Conservation (phyloP, 2,113 vertebrate genomes). For the Podarcis muralis region DNA sequence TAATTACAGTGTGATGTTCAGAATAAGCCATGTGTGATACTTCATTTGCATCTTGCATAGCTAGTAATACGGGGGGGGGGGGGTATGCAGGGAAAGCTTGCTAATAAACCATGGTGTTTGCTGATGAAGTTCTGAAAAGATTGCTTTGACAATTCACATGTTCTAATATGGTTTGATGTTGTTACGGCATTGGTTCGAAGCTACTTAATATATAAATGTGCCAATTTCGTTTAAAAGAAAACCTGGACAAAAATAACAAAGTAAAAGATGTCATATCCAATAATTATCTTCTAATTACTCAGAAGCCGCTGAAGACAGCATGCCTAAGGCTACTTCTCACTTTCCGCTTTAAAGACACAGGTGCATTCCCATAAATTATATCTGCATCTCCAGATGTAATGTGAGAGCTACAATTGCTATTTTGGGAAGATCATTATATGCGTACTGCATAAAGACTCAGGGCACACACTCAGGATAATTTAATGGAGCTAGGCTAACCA, state of each 20-base stretch:
- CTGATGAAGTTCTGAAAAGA: background rate
- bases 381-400: background rate
- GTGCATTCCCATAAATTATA: constrained; percentile 13
- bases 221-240: background rate
- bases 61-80: background rate
- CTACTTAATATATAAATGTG: background rate
- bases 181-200: background rate
- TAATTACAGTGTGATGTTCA: constrained; percentile 37
- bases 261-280: background rate
- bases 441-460: background rate
- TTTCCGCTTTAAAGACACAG: background rate
- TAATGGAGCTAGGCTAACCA: background rate
- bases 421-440: constrained; percentile 9
- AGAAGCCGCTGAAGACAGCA: background rate
- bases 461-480: background rate
- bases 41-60: constrained; percentile 36
- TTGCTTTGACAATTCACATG: background rate
- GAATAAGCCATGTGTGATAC: constrained; percentile 19
- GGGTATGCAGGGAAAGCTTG: background rate
- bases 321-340: background rate
- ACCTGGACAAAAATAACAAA: background rate
- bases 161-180: background rate
- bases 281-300: background rate
- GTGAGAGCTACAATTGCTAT: background rate
- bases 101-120: background rate